phyloP scores from a whole-genome alignment of 2,797 vertebrate genomes.

The Eurystomus glaucurus region DNA sequence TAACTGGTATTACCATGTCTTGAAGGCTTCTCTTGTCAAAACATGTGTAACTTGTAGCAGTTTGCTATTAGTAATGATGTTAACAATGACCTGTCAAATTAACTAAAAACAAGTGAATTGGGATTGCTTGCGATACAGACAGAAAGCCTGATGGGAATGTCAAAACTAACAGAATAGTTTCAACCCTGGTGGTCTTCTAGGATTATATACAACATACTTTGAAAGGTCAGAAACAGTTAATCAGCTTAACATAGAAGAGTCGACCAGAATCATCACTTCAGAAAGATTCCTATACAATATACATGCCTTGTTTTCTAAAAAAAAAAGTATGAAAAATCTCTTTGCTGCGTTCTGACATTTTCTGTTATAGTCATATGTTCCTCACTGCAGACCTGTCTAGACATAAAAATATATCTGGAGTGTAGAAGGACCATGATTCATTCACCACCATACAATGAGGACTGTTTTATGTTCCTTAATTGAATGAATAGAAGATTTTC shows the following conservation, averaged over 20 bases:
- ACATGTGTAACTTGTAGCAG: conserved; percentile 60
- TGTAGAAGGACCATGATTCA: conserved; percentile 55
- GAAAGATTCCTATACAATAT: conserved; percentile 67
- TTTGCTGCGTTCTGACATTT: conserved; percentile 63
- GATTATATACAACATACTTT: conserved; percentile 64
- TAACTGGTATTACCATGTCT: conserved; percentile 18
- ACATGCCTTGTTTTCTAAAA: not conserved
- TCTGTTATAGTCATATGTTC: conserved; percentile 64
- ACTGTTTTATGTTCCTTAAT: not conserved
- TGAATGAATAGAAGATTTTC: not conserved
- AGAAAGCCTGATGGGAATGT: conserved; percentile 71
- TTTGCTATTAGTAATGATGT: conserved; percentile 63
- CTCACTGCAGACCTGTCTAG: conserved; percentile 51
- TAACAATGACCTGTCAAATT: conserved; percentile 78
- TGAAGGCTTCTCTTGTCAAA: conserved; percentile 61
- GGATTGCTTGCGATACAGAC: conserved; percentile 62
- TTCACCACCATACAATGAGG: not conserved
- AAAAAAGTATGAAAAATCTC: conserved; percentile 12
- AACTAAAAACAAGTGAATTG: conserved; percentile 70
- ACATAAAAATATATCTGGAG: conserved; percentile 69
- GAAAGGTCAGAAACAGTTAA: conserved; percentile 76
- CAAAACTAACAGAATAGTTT: conserved; percentile 77
- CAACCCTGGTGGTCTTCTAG: conserved; percentile 76
- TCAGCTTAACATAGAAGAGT: conserved; percentile 69
- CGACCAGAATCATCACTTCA: conserved; percentile 51